Evolutionary conservation across 2,113 vertebrate genomes (phyloP).

Genomic region (Circaetus cinerascens): DNA sequence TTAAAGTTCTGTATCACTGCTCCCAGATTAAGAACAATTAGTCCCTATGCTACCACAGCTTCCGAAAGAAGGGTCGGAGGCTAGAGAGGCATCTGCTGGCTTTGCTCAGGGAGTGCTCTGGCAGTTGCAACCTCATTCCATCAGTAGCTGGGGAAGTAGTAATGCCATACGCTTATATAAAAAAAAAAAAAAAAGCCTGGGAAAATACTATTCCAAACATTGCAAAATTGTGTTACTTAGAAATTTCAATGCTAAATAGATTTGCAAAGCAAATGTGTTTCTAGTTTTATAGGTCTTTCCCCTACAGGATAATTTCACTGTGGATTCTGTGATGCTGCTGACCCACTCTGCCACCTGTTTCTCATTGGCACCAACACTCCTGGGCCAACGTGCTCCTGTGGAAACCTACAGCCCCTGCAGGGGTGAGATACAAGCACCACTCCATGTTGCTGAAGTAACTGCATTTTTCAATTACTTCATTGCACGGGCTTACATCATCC

Average conservation of each 20-base stretch:
- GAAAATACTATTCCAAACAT: background rate
- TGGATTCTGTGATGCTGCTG: background rate
- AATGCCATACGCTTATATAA: rapidly evolving
- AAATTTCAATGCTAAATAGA: background rate
- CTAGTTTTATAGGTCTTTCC: background rate
- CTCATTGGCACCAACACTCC: rapidly evolving
- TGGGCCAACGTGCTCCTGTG: background rate
- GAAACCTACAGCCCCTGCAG: background rate
- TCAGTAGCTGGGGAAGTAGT: rapidly evolving
- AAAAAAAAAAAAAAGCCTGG: background rate
- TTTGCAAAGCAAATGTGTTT: background rate
- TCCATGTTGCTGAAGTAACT: background rate
- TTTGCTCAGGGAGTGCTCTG: background rate
- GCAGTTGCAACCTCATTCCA: background rate
- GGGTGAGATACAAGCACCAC: background rate
- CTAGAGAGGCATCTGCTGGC: background rate
- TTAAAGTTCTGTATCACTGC: background rate
- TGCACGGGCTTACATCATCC: background rate
- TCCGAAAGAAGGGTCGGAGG: rapidly evolving
- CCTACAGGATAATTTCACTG: background rate
- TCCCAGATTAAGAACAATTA: background rate
- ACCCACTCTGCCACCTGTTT: background rate
- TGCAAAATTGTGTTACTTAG: background rate
- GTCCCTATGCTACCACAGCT: background rate
- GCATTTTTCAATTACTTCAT: background rate